Evolutionary conservation across 2,888 invertebrate genomes (phyloP), one percentile per base, ranked within the genome.

Genomic region (Drosophila anceps): DNA sequence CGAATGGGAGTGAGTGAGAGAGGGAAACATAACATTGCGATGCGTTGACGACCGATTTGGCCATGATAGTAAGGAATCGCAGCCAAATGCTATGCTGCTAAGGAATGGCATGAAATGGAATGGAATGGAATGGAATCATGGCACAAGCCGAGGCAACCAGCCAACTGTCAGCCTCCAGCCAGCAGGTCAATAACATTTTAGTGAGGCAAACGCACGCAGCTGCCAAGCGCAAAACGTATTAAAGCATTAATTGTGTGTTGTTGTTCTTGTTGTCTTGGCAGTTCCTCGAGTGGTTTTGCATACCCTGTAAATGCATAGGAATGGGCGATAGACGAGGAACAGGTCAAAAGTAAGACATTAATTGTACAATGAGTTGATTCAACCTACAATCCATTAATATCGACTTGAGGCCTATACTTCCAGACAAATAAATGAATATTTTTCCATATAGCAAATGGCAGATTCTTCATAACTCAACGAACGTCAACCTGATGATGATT

Each of bases 171-270:
- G 64, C 65, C 55, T 50, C 55, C 41, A 58, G 67, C 27, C 46
- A 67, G 50, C 79, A 68, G 78, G 74, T 78, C 78, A 78, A 78
- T 78, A 78, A 74, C 78, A 78, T 78, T 70, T 70, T 63, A 58
- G 67, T 50, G 54, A 74, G 58, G 48, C 61, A 35, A 65, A 60
- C 72, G 73, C 66, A 73, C 68, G 73, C 66, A 73, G 58, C 73
- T 79, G 76, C 64, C 29, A 79, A 44, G 76, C 79, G 73, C 50
- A 33, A 13, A 79, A 73, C 73, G 79, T 79, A 79, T 79, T 79
- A 79, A 79, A 79, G 76, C 79, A 79, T 78, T 78, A 78, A 78
- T 78, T 78, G 79, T 72, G 39, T 43, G 51, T 51, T 48, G 50
- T 39, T 18, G 43, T 20, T 43, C 12, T 43, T 20, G 44, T 50